Conservation (phyloP, 2,888 invertebrate genomes). For the Chymomyza caudatula region DNA sequence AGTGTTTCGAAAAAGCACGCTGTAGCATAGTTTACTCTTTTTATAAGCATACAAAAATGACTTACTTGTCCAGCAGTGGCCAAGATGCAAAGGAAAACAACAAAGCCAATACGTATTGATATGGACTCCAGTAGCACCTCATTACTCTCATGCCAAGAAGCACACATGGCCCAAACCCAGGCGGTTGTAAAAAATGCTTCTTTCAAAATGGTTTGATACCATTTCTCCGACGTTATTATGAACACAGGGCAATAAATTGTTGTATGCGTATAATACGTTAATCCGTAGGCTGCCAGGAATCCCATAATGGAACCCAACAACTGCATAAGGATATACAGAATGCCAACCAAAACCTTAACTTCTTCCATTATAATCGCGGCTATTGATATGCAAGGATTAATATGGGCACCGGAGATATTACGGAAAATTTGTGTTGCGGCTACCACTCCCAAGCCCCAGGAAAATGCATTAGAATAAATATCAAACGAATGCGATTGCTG, state of each 20-base stretch:
- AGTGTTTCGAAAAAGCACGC: background rate
- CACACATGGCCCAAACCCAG: conserved; percentile 39
- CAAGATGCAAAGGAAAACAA: conserved; percentile 13
- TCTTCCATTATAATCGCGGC: conserved; percentile 35
- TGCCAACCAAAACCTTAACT: conserved; percentile 1
- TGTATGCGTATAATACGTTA: background rate
- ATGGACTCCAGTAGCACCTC: conserved; percentile 21
- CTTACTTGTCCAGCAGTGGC: too few relatives aligned
- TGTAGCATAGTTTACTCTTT: background rate
- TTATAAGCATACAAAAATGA: too few relatives aligned
- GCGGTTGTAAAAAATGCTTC: conserved; percentile 31
- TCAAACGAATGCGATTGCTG: too few relatives aligned
- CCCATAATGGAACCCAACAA: conserved; percentile 20
- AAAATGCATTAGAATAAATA: background rate
- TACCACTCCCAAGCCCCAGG: conserved; percentile 35
- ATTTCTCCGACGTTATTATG: background rate
- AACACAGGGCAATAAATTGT: background rate
- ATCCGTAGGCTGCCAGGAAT: background rate
- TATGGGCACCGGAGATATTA: conserved; percentile 41
- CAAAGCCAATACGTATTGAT: conserved; percentile 35
- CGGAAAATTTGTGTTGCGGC: conserved; percentile 39
- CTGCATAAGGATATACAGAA: conserved; percentile 29
- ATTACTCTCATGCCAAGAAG: conserved; percentile 40
- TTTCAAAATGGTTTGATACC: conserved; percentile 16
- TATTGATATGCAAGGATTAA: conserved; percentile 37